Base-by-base conservation (phyloP, 1,140 invertebrate genomes). In the Rhysida immarginata region DNA sequence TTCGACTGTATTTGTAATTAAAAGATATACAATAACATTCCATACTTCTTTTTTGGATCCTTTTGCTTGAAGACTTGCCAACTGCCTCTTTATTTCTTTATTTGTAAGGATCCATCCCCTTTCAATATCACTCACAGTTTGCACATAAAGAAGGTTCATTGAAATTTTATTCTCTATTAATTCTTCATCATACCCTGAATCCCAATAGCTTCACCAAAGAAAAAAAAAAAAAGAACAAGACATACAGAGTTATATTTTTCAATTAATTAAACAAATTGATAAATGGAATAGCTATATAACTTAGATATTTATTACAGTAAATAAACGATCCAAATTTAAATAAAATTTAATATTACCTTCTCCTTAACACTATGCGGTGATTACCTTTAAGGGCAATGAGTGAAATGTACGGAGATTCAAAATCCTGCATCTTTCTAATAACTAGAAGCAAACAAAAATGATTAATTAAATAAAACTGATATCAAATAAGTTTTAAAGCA, bases 381-480 rank as follows among this genome's bases (percentile, higher is more conserved):
- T 76, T 51, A 26, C 69, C 69, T 62, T 73, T 76, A 62, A 75
- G 72, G 60, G 77, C 76, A 62, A 78, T 85, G 63, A 88, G 78
- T 53, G 91, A 92, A 70, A 96, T 84, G 70, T 86, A 89, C 13
- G 93, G 93, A 57, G 90, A 93, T 77, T 98, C 94, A 79, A 94
- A 97, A 67, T 96, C 83, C 72, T 95, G 87, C 24, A 97, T 71
- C 68, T 86, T 87, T 56, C 92, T 78, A 44, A 94, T 68, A 69
- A 93, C 80, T 77, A 77, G 58, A 75, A 74, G 60, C 14, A 49
- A 26, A 48, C 58, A 53, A 18, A 49, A 48, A 26, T 48, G 27
- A 52, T 23, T 26, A n/a, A 25, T 26, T 45, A n/a, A 26, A 27
- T 18, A 24, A 42, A 49, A 25, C 58, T 27, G n/a, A n/a, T n/a